Percentiles rank a stretch among this genome's conserved stretches.
These are phyloP conservation scores for Rutpela maculata DNA, from an alignment of 2,888 invertebrate species.

Conservation along the genomic window DNA sequence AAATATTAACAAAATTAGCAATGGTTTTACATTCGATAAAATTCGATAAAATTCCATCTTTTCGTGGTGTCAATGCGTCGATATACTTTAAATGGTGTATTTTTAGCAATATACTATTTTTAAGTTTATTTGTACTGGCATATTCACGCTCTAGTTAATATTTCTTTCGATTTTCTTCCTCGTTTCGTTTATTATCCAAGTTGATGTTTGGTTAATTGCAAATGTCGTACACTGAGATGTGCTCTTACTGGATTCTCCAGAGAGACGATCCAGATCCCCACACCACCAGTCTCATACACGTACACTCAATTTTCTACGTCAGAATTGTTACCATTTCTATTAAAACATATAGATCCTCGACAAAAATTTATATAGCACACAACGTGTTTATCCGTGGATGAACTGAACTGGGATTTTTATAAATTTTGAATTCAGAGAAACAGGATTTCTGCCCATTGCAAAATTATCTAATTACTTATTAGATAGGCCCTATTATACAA, in stretches of 20 bases:
- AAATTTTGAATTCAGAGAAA: too few species aligned
- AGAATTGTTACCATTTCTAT: background rate
- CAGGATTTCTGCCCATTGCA: too few species aligned
- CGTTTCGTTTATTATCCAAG: slow-evolving; percentile 53
- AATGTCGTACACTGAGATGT: slow-evolving; percentile 44
- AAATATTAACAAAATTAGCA: too few species aligned
- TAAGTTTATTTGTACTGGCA: slow-evolving; percentile 23
- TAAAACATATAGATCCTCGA: background rate
- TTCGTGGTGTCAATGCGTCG: too few species aligned
- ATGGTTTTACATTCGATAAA: too few species aligned
- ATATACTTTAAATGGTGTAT: background rate
- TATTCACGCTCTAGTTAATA: slow-evolving; percentile 49
- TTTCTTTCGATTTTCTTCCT: slow-evolving; percentile 45
- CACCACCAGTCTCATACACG: slow-evolving; percentile 4
- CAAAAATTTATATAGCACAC: too few species aligned
- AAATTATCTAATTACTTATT: too few species aligned
- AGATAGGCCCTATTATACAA: too few species aligned
- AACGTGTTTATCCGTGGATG: too few species aligned
- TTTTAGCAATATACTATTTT: background rate
- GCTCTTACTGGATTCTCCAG: slow-evolving; percentile 27
- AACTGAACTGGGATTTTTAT: too few species aligned
- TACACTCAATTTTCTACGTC: background rate
- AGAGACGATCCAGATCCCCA: slow-evolving; percentile 27
- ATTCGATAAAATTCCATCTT: too few species aligned
- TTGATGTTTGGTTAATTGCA: slow-evolving; percentile 61